phyloP scores from a whole-genome alignment of 1,140 invertebrate species.

The Hycleus cichorii region DNA sequence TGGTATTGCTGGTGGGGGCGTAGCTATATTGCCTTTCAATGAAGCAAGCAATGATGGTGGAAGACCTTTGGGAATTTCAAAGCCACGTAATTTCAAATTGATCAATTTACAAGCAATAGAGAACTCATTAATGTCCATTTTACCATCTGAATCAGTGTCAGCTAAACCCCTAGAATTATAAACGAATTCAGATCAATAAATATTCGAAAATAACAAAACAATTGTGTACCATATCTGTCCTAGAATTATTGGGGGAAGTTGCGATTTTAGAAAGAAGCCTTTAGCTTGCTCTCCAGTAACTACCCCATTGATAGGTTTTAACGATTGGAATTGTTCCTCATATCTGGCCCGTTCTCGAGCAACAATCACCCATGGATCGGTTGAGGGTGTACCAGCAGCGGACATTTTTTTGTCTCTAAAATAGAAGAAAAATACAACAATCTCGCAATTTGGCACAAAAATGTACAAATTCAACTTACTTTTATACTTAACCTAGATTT shows the following conservation, averaged over 20 bases:
- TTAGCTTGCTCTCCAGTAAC: constrained; percentile 93
- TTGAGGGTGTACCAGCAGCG: constrained; percentile 41
- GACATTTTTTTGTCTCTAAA: constrained; percentile 27
- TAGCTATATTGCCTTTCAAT: constrained; percentile 42
- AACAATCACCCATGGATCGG: constrained; percentile 83
- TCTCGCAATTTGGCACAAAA: background rate
- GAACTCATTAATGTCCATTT: constrained; percentile 94
- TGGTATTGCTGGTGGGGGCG: constrained; percentile 39
- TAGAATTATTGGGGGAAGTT: constrained; percentile 76
- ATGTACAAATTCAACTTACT: too few relatives aligned
- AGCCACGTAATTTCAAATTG: constrained; percentile 84
- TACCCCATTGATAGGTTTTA: constrained; percentile 81
- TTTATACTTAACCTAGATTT: too few relatives aligned
- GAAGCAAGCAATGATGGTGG: constrained; percentile 69
- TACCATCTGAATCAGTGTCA: constrained; percentile 94
- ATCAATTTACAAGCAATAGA: constrained; percentile 97
- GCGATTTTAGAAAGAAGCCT: constrained; percentile 86
- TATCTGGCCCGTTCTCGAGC: constrained; percentile 81
- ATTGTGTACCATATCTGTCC: constrained; percentile 83
- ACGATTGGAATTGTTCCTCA: constrained; percentile 82
- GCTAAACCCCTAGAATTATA: constrained; percentile 67
- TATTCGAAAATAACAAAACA: constrained; percentile 19
- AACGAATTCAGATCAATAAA: background rate
- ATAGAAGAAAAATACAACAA: background rate
- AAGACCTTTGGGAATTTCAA: constrained; percentile 79